Percentiles rank a stretch among this genome's conserved stretches.
phyloP scores from a whole-genome alignment of 2,888 invertebrate species.

The Tachina lurida region DNA sequence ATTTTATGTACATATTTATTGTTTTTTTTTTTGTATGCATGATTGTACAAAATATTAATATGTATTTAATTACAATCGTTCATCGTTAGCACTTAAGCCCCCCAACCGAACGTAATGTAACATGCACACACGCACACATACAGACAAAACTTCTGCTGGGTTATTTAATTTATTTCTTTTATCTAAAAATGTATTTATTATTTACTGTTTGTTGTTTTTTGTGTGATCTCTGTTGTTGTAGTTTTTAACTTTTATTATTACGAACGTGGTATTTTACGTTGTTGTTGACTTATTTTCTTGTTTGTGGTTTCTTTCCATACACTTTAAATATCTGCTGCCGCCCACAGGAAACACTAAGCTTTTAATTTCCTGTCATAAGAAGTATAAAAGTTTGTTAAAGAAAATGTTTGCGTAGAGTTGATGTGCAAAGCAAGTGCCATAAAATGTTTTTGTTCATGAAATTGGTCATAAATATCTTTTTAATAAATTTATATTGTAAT shows the following conservation, averaged over 20 bases:
- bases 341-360: conserved; percentile 79
- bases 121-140: too few relatives aligned
- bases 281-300: conserved; percentile 47
- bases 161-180: background rate
- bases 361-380: conserved; percentile 78
- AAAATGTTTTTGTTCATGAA: conserved; percentile 42
- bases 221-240: conserved; percentile 10
- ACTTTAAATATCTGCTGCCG: conserved; percentile 68
- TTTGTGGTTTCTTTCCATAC: conserved; percentile 50
- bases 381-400: conserved; percentile 25
- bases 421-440: conserved; percentile 38
- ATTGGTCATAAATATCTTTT: conserved; percentile 35
- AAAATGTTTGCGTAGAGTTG: conserved; percentile 27
- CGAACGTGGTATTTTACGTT: conserved; percentile 21
- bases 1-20: background rate
- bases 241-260: conserved; percentile 26
- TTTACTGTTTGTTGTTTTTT: background rate
- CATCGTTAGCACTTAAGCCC: background rate
- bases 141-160: background rate
- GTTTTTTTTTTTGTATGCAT: too few relatives aligned
- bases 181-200: conserved; percentile 9
- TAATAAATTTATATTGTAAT: background rate
- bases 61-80: background rate
- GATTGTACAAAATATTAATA: background rate
- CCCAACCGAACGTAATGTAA: background rate